Base-by-base conservation (phyloP, 2,113 vertebrate species). In the Falco punctatus region DNA sequence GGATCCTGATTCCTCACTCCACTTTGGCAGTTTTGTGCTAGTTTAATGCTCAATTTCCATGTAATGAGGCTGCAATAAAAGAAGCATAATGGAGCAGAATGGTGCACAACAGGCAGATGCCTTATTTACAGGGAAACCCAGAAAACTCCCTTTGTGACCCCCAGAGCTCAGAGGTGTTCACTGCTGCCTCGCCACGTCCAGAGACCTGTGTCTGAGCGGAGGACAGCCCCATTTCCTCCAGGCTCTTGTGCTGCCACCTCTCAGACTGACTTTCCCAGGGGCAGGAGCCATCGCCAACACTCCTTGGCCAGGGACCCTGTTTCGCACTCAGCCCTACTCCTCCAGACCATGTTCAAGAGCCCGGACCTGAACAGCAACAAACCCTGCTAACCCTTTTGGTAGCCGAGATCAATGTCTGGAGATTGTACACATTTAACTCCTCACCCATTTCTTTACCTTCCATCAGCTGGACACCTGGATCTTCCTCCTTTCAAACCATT, bases 21-120 rank as follows among this genome's bases (percentile, higher is more conserved):
- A 30, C 51, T 86, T 26, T 5, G 10, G 69, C 0, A 10, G 44
- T 75, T 96, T 96, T 77, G 23, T 90, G 85, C 90, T 88, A 61
- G 71, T 95, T 96, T 93, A 93, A 94, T 0, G 19, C 85, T 93
- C 85, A 62, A 70, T 95, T 96, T 93, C 84, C 59, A 0, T 70
- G 66, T 81, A 90, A 93, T 42, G 58, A 80, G 46, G 66, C 79
- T 85, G 74, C 58, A 83, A 80, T 69, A 73, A 85, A 91, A 88
- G 73, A 65, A 80, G 85, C 1, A 0, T 69, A 82, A 64, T 0
- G 0, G 57, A 79, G 21, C 21, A 88, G 54, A 86, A 61, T 6
- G 6, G 66, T 28, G 48, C 2, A 11, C 33, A 69, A 65, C 30
- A 64, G 55, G 38, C 33, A 2, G 80, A 66, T 23, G 16, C 51